Evolutionary conservation across 2,888 invertebrate genomes (phyloP).

Genomic region (Rhingia campestris): DNA sequence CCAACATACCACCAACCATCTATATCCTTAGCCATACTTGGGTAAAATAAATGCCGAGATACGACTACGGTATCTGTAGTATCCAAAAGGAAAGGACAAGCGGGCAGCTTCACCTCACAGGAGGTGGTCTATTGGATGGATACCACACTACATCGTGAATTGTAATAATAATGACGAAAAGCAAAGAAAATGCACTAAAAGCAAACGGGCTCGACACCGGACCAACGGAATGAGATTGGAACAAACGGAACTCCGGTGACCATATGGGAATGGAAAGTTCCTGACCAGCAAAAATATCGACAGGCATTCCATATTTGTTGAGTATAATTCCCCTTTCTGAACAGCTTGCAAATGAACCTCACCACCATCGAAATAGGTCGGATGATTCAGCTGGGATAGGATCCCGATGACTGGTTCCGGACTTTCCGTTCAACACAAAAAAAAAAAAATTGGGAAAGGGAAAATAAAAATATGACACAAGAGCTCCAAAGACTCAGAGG

Average conservation of each 20-base stretch:
- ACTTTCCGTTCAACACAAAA: neutral
- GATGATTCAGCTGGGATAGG: conserved; percentile 30
- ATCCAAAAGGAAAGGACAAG: too few relatives aligned
- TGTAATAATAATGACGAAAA: conserved; percentile 66
- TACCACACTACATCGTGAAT: conserved; percentile 40
- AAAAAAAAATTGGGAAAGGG: neutral
- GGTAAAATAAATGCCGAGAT: too few relatives aligned
- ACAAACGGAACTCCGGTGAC: conserved; percentile 32
- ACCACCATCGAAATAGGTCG: neutral
- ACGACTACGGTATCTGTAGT: too few relatives aligned
- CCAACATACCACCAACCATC: neutral
- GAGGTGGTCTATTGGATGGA: too few relatives aligned
- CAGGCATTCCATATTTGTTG: conserved; percentile 64
- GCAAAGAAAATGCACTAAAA: conserved; percentile 67
- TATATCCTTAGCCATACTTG: too few relatives aligned
- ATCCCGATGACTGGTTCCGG: conserved; percentile 45
- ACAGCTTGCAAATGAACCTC: conserved; percentile 47
- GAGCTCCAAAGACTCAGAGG: conserved; percentile 45
- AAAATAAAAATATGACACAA: conserved; percentile 33
- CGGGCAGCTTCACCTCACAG: too few relatives aligned
- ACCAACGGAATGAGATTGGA: conserved; percentile 13
- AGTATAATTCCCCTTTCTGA: conserved; percentile 61
- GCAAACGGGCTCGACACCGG: conserved; percentile 2
- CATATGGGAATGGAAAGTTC: conserved; percentile 44
- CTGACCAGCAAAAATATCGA: conserved; percentile 54